phyloP scores from a whole-genome alignment of 2,888 invertebrate genomes.

The Agrotis exclamationis region DNA sequence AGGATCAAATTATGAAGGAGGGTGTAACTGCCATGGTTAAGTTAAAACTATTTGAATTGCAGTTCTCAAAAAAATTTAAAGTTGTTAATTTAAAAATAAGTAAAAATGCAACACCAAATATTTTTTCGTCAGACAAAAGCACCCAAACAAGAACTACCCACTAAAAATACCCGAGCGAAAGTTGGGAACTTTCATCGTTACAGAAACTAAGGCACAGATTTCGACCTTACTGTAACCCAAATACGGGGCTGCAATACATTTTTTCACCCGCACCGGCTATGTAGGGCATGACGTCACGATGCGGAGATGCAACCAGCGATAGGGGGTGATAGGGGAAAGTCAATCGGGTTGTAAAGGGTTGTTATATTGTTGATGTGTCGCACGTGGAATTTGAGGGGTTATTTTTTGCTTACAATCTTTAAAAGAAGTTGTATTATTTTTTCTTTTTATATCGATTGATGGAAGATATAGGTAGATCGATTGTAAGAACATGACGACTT shows the following conservation, averaged over 20 bases:
- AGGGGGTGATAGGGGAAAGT: constrained; percentile 63
- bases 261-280: constrained; percentile 67
- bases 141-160: constrained; percentile 34
- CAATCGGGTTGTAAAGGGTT: constrained; percentile 43
- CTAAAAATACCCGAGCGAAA: constrained; percentile 37
- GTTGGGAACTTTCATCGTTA: constrained; percentile 49
- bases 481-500: too few relatives aligned
- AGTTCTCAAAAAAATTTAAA: too few relatives aligned
- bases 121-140: constrained; percentile 38
- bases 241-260: constrained; percentile 63
- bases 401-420: constrained; percentile 1
- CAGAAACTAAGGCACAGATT: constrained; percentile 44
- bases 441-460: background rate
- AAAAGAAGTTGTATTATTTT: background rate
- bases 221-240: constrained; percentile 62
- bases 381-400: constrained; percentile 15
- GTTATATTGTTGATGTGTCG: constrained; percentile 8
- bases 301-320: constrained; percentile 64
- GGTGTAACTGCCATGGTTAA: too few relatives aligned
- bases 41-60: too few relatives aligned
- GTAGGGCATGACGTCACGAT: constrained; percentile 69
- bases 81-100: background rate
- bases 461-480: too few relatives aligned
- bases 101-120: background rate
- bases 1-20: too few relatives aligned